phyloP scores from a whole-genome alignment of 2,113 vertebrate species.

The Setophaga kirtlandii region DNA sequence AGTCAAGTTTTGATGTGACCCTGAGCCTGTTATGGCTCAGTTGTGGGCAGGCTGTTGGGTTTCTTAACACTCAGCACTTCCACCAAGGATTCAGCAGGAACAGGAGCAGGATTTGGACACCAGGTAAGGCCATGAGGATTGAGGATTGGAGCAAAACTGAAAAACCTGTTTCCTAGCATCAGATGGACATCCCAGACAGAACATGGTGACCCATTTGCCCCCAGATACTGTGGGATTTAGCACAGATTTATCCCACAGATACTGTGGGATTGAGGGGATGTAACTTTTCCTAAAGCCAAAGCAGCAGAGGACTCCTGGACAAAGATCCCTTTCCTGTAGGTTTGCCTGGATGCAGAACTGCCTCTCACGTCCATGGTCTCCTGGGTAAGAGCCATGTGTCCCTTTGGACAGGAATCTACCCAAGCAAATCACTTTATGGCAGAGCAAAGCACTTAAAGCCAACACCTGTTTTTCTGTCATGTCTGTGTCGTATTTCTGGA shows the following conservation, averaged over 20 bases:
- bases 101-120: background rate
- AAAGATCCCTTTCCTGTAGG: background rate
- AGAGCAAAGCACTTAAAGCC: background rate
- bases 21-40: background rate
- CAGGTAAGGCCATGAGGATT: background rate
- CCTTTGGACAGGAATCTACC: background rate
- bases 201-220: background rate
- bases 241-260: no score
- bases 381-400: background rate
- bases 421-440: background rate
- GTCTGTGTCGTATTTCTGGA: slow-evolving; percentile 83
- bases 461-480: slow-evolving; percentile 87
- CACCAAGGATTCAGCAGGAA: background rate
- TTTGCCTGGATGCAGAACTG: background rate
- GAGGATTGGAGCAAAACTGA: background rate
- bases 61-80: background rate
- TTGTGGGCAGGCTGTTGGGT: background rate
- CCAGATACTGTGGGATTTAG: background rate
- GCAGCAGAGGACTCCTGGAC: background rate
- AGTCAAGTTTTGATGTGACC: background rate
- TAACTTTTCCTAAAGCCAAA: background rate
- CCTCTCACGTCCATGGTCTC: background rate
- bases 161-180: background rate
- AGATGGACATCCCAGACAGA: background rate
- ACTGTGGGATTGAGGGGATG: background rate